Evolutionary conservation across 2,797 vertebrate genomes (phyloP).

Genomic region (Danio choprae): DNA sequence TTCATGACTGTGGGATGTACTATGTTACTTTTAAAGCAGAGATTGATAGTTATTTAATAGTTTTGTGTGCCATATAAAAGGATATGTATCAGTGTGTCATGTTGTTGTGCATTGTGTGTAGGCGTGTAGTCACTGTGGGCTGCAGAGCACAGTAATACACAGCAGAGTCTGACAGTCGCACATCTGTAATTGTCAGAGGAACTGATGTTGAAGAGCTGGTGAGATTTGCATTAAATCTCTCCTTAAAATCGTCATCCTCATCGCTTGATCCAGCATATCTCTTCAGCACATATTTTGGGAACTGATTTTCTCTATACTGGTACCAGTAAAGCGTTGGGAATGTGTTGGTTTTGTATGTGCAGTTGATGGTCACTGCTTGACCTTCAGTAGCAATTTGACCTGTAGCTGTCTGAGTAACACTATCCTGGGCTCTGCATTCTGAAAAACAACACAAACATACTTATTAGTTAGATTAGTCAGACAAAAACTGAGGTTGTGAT

Average conservation of each 20-base stretch:
- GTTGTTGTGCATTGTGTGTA: too few relatives aligned
- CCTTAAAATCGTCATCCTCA: neutral
- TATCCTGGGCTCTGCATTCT: conserved; percentile 10
- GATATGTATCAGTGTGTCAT: too few relatives aligned
- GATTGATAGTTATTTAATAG: too few relatives aligned
- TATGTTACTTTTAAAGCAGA: too few relatives aligned
- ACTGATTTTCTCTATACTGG: conserved; percentile 1
- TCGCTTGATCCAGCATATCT: neutral
- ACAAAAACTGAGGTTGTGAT: neutral
- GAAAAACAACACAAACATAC: neutral
- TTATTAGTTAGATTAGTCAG: neutral
- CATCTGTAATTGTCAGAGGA: neutral
- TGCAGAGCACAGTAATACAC: neutral
- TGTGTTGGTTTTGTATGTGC: neutral
- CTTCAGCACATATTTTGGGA: conserved; percentile 12
- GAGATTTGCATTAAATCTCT: neutral
- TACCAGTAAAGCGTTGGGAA: conserved; percentile 21
- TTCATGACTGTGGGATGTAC: too few relatives aligned
- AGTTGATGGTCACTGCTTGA: neutral
- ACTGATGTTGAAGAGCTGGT: too few relatives aligned
- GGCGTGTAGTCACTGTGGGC: neutral
- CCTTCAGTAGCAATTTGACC: neutral
- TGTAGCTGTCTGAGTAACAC: neutral
- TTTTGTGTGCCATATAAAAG: too few relatives aligned
- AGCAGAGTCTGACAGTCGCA: neutral